These are phyloP conservation scores for Panurus biarmicus DNA, from an alignment of 2,113 vertebrate species.

Conservation along the genomic window DNA sequence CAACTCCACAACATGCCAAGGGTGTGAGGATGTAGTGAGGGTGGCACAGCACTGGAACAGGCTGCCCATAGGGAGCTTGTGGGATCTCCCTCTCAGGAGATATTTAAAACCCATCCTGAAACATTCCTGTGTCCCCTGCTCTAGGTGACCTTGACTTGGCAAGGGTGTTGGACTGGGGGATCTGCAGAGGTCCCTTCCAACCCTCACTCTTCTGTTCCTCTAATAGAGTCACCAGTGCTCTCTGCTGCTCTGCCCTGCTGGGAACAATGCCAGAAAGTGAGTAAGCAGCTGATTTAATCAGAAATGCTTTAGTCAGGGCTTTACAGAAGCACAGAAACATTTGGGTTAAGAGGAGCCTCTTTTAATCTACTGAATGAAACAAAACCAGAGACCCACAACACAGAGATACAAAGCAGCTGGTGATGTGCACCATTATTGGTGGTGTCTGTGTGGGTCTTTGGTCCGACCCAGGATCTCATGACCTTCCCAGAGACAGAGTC, in stretches of 20 bases:
- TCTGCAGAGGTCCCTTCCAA: not conserved
- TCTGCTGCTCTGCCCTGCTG: not conserved
- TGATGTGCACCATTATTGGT: too few species aligned
- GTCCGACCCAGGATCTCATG: too few species aligned
- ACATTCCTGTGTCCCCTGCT: not conserved
- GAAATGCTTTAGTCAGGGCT: not conserved
- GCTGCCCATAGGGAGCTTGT: not conserved
- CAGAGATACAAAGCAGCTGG: not conserved
- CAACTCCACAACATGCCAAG: rapidly evolving
- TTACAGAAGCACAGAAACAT: not conserved
- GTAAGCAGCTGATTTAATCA: not conserved
- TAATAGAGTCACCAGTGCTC: not conserved
- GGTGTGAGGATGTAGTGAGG: not conserved
- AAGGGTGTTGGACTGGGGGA: not conserved
- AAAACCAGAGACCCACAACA: not conserved
- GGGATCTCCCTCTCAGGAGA: not conserved
- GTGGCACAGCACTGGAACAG: rapidly evolving
- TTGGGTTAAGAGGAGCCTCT: not conserved
- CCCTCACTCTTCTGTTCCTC: not conserved
- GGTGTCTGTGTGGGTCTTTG: too few species aligned
- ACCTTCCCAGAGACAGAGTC: too few species aligned
- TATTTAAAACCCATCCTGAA: not conserved
- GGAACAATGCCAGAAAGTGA: not conserved
- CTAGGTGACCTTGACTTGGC: not conserved
- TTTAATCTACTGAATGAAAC: not conserved